A percentile compares a stretch with the other conserved stretches of the same genome.
Evolutionary conservation across 2,888 invertebrate species (phyloP).

Genomic region (Oxycera nigricornis): DNA sequence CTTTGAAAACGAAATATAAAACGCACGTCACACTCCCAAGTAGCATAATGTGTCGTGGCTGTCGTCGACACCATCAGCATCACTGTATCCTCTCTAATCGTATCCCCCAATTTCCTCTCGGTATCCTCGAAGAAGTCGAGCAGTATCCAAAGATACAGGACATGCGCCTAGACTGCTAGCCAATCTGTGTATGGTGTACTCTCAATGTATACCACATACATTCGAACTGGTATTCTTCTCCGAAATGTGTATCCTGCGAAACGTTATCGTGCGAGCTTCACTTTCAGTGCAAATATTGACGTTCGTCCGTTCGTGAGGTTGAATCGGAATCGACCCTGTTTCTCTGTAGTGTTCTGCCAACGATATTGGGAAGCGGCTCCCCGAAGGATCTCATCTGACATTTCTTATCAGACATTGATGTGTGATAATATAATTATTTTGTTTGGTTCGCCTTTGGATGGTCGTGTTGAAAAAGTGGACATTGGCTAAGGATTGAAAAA

Average conservation of each 20-base stretch:
- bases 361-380: not conserved
- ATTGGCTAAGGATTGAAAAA: not conserved
- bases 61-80: not conserved
- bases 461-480: not conserved
- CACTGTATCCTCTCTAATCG: not conserved
- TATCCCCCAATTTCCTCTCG: not conserved
- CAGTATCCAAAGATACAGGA: slow-evolving; percentile 28
- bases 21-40: no score
- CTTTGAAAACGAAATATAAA: not conserved
- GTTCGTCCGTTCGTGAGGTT: slow-evolving; percentile 36
- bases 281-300: slow-evolving; percentile 47
- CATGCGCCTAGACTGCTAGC: not conserved
- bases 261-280: slow-evolving; percentile 28
- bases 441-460: not conserved
- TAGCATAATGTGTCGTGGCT: not conserved
- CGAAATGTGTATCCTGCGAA: slow-evolving; percentile 27
- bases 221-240: slow-evolving; percentile 31
- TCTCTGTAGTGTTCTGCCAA: slow-evolving; percentile 1
- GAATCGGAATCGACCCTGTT: slow-evolving; percentile 14
- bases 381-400: not conserved
- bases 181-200: not conserved
- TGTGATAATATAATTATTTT: not conserved
- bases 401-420: slow-evolving; percentile 30
- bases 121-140: not conserved
- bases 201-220: not conserved